Evolutionary conservation across 2,113 vertebrate species (phyloP), one percentile per base, ranked within the genome.

Genomic region (Calonectris borealis): DNA sequence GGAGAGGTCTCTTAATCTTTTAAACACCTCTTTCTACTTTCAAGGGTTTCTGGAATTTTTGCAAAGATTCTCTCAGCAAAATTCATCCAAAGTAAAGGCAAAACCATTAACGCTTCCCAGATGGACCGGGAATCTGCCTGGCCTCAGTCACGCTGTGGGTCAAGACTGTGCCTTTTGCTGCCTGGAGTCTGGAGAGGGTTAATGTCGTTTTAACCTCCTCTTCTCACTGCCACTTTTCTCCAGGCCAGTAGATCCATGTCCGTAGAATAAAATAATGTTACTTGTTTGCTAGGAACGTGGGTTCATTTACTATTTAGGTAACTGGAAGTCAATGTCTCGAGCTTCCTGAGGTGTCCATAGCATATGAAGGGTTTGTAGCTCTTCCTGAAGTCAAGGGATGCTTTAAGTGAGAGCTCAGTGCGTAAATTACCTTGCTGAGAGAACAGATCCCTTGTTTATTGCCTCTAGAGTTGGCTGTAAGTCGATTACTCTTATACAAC

Each of bases 131-230:
- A 52, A 21, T 60, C 16, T 38, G 13, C 31, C 57, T 87, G 84
- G 51, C 15, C 64, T 75, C 17, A 9, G 36, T 34, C 26, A 2
- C 0, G 1, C 26, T 78, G n/a, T 42, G 16, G 7, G 42, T 70
- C 48, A 58, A 78, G 68, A n/a, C 21, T 31, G 5, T 70, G n/a
- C 27, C 49, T 92, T 83, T 66, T 70, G 42, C 26, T 58, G 40
- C n/a, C 29, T 62, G 46, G 42, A 29, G 6, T 61, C 40, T 73
- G 5, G 36, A 52, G 62, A 69, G 24, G 34, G 16, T 54, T 80
- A 25, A 48, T 40, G 40, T 6, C 0, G 0, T 16, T 66, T 66
- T 42, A 81, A 54, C 13, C 6, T 82, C 29, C 6, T 31, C 36
- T 70, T 72, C 46, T 62, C 16, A 11, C 42, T 48, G 44, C 16